Percentiles rank a stretch among this genome's conserved stretches.
These are phyloP conservation scores for Lophura nycthemera DNA, from an alignment of 2,113 vertebrate genomes.

Conservation along the genomic window DNA sequence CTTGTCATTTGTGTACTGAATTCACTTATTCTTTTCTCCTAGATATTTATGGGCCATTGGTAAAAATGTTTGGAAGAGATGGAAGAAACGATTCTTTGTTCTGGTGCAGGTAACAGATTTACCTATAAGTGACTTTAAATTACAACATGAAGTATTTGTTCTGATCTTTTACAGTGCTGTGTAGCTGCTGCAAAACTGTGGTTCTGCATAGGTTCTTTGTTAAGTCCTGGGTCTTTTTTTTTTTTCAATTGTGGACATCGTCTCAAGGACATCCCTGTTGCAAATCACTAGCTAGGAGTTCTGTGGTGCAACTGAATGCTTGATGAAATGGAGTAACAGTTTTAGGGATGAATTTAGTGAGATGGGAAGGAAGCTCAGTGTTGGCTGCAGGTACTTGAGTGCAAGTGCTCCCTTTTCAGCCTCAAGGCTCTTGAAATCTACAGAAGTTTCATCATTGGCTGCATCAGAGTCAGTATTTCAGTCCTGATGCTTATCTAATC, in stretches of 20 bases:
- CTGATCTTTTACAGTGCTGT: not conserved
- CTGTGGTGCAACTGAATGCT: not conserved
- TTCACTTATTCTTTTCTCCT: conserved; percentile 41
- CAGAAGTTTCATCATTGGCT: not conserved
- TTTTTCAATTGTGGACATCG: not conserved
- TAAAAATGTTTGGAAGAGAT: conserved; percentile 99
- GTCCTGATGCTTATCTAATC: not conserved
- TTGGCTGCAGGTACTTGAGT: not conserved
- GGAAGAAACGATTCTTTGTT: conserved; percentile 99
- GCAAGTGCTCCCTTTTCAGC: not conserved
- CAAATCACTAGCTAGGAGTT: not conserved
- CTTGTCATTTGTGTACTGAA: not conserved
- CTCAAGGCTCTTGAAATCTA: not conserved
- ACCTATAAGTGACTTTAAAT: conserved; percentile 35
- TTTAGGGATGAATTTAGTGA: not conserved
- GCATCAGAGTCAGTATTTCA: not conserved
- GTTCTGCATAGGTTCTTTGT: not conserved
- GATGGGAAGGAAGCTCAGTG: not conserved
- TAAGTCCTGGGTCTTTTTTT: not conserved
- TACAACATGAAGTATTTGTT: not conserved
- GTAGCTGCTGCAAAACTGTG: not conserved
- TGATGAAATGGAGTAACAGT: not conserved
- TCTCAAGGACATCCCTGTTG: not conserved
- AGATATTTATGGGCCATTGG: conserved; percentile 98
- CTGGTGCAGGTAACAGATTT: conserved; percentile 92